Evolutionary conservation across 2,888 invertebrate genomes (phyloP), one percentile per base, ranked within the genome.

Genomic region (Stenoptilia bipunctidactyla): DNA sequence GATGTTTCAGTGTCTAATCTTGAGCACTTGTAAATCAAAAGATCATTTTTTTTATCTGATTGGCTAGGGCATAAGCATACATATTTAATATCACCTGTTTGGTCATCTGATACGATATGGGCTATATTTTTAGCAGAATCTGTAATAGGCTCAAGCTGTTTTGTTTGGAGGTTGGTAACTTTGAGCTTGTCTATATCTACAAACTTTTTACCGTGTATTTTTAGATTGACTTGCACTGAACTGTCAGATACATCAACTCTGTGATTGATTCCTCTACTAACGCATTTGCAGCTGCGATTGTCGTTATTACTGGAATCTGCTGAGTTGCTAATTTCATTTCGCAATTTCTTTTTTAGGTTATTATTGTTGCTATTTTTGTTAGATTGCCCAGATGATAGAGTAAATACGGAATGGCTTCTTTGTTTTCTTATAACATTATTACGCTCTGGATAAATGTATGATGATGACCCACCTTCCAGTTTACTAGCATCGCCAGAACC

Each of bases 401-500:
- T 83, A 45, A 76, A 83, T 1, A 83, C 82, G 5, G 82, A 80
- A 50, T 83, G 82, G 46, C 67, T 79, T 52, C 70, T 68, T 40
- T 70, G 71, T 41, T 54, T 68, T 44, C 53, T 63, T n/a, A 55
- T 39, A 27, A 53, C 44, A 46, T 50, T 46, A 36, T 51, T 46
- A 46, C 44, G 56, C n/a, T 62, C 53, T 14, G 54, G 40, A 39
- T 67, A 49, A 9, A 50, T 45, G 47, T 65, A 61, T 6, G 62
- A 54, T 39, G 55, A 58, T 12, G 66, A 63, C 14, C 67, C 66
- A 13, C 70, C 69, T 56, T 76, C 74, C 39, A 80, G 49, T 54
- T 75, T 79, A 52, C 74, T 73, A n/a, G 80, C 82, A 53, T 83
- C 83, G 5, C 83, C 83, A 5, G 82, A 82, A 13, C 82, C 80